A percentile compares a stretch with the other conserved stretches of the same genome.
phyloP scores from a whole-genome alignment of 2,888 invertebrate species.

The Coenonympha arcania region DNA sequence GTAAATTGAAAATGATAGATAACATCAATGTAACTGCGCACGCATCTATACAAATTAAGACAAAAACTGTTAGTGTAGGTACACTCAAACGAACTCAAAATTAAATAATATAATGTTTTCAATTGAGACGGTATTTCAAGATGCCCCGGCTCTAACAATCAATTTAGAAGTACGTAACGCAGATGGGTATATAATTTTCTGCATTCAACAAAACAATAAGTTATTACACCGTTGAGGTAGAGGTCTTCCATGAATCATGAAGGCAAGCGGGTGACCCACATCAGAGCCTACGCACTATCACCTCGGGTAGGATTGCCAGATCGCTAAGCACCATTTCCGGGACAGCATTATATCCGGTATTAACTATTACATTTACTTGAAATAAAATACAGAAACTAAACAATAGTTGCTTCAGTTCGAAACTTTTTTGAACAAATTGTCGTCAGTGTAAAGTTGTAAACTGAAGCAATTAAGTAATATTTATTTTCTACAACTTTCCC shows the following conservation, averaged over 20 bases:
- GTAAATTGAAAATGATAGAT: neutral
- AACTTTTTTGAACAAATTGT: no score
- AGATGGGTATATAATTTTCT: slow-evolving; percentile 33
- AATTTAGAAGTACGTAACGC: slow-evolving; percentile 22
- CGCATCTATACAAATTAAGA: neutral
- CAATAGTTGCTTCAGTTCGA: no score
- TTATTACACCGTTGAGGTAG: slow-evolving; percentile 28
- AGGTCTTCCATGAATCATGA: slow-evolving; percentile 46
- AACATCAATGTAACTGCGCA: neutral
- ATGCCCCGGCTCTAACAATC: neutral
- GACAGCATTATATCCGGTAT: neutral
- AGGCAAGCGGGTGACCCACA: slow-evolving; percentile 52
- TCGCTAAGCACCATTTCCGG: neutral
- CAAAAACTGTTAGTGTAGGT: neutral
- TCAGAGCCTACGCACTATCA: slow-evolving; percentile 53
- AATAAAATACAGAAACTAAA: no score
- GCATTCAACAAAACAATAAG: slow-evolving; percentile 37
- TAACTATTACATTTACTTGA: no score
- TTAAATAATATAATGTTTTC: neutral
- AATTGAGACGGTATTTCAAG: neutral
- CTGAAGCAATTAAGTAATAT: no score
- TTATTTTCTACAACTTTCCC: no score
- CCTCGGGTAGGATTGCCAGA: slow-evolving; percentile 1
- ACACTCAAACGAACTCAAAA: neutral
- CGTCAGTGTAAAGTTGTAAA: no score